Evolutionary conservation across 1,140 invertebrate genomes (phyloP), one percentile per base, ranked within the genome.

Genomic region (Asbolus verrucosus): DNA sequence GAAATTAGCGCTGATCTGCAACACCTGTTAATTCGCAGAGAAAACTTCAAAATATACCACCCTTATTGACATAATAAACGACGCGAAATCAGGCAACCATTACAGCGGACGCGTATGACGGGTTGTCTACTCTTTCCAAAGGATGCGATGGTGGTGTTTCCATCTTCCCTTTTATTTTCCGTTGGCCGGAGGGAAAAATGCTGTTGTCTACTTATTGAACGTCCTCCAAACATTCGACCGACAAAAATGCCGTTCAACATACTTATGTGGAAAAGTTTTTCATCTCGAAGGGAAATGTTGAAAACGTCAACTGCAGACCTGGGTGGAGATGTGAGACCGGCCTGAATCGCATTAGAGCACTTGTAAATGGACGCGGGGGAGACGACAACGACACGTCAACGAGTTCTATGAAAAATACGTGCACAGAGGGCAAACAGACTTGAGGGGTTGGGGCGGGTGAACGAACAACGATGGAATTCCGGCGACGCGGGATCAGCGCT

Each of bases 261-360:
- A 11, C 46, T 54, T 27, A 27, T 54, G 46, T 27, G 8, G 21
- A 27, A n/a, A 54, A 54, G 46, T 54, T 54, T 54, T 54, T 54
- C 46, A 54, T 54, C 46, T 54, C 33, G 33, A 11, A 36, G 33
- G 33, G 19, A 59, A 59, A 59, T 24, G 50, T 59, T 38, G 31
- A 63, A 63, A 38, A 63, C 39, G 61, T 63, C 61, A 63, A 63
- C 61, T 63, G 39, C 61, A 63, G 61, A 41, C 61, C 18, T 13
- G 11, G 61, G n/a, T 24, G 15, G 30, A 46, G 9, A 30, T 5
- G 27, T 36, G 33, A 36, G 33, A 36, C 33, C 33, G 11, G 11
- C 33, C 33, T n/a, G 46, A 54, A 54, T 27, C 19, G 46, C 46
- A 54, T 54, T 54, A 54, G 46, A 54, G 46, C 46, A 54, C 46